A percentile compares a stretch with the other conserved stretches of the same genome.
These are phyloP conservation scores for Dipodomys ordii DNA, from an alignment of 2,113 vertebrate genomes.

Conservation along the genomic window DNA sequence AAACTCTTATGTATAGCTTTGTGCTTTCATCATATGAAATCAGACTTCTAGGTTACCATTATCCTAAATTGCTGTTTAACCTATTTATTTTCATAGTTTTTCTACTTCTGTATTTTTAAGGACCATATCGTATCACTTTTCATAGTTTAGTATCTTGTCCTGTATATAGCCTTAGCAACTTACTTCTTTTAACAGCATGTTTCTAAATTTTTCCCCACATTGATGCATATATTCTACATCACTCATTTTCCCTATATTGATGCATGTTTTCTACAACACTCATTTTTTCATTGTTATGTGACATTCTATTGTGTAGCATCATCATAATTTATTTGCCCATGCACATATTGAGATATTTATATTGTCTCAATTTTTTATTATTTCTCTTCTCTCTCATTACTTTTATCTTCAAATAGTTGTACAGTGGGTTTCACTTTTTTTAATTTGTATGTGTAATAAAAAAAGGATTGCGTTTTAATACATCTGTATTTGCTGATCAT, in stretches of 20 bases:
- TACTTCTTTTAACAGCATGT: neutral
- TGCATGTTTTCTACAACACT: neutral
- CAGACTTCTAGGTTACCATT: neutral
- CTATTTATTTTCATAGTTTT: neutral
- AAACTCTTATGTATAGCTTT: neutral
- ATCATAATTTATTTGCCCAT: neutral
- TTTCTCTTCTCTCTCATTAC: too few relatives aligned
- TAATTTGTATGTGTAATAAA: too few relatives aligned
- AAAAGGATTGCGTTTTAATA: too few relatives aligned
- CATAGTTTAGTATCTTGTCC: neutral
- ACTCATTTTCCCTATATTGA: neutral
- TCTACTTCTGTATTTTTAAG: neutral
- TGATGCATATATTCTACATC: neutral
- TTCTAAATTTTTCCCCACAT: neutral
- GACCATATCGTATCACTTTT: neutral
- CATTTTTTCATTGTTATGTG: slow-evolving; percentile 12
- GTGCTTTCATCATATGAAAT: neutral
- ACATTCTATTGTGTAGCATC: neutral
- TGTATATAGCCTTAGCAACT: neutral
- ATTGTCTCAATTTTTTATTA: neutral
- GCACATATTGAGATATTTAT: neutral
- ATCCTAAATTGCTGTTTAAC: neutral
- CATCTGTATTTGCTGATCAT: too few relatives aligned
- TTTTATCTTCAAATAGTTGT: too few relatives aligned
- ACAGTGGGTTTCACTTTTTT: too few relatives aligned